These are phyloP conservation scores for Cylindroiulus punctatus DNA, from an alignment of 2,888 invertebrate genomes.

Conservation along the genomic window DNA sequence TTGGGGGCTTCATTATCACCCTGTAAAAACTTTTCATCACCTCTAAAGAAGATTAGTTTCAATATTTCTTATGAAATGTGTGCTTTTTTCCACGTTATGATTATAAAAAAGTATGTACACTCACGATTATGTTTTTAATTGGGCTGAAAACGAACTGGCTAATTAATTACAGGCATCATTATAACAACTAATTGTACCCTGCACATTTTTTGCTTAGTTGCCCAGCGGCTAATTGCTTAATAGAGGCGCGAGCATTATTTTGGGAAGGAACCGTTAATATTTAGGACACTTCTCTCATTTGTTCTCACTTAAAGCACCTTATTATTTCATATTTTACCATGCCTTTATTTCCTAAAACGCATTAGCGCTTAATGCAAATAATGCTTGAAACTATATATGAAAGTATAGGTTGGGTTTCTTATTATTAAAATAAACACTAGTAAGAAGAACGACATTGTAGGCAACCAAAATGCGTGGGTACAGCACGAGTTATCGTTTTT, in stretches of 20 bases:
- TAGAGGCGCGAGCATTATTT: not conserved
- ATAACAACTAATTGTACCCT: conserved; percentile 1
- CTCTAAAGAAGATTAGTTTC: not conserved
- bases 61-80: not conserved
- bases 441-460: not conserved
- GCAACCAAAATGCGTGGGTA: conserved; percentile 13
- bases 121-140: conserved; percentile 36
- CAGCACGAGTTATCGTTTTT: not conserved
- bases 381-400: conserved; percentile 2
- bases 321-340: conserved; percentile 8
- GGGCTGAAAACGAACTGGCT: not conserved
- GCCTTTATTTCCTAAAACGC: not conserved
- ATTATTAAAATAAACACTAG: conserved; percentile 18
- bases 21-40: not conserved
- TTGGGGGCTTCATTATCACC: too few species aligned
- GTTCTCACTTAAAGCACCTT: conserved; percentile 15
- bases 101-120: not conserved
- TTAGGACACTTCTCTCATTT: conserved; percentile 20
- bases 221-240: conserved; percentile 23
- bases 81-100: not conserved
- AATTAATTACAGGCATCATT: conserved; percentile 10
- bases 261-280: not conserved
- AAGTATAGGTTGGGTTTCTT: conserved; percentile 11
- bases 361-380: not conserved
- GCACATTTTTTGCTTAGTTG: not conserved